These are phyloP conservation scores for Caprella mutica DNA, from an alignment of 2,888 invertebrate genomes.

Conservation along the genomic window DNA sequence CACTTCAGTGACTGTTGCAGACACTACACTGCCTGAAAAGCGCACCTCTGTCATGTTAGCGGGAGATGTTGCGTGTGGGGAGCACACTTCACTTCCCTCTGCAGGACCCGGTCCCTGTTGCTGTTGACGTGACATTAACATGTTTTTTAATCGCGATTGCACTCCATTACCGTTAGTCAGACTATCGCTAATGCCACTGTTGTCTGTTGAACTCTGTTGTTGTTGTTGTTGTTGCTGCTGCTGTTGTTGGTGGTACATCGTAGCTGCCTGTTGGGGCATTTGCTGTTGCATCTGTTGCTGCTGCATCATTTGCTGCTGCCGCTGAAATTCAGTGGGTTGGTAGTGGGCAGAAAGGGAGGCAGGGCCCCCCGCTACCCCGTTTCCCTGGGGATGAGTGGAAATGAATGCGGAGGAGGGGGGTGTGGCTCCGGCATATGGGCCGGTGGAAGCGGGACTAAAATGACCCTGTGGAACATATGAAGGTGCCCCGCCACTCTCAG, in stretches of 20 bases:
- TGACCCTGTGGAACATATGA: constrained; percentile 31
- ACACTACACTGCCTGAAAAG: constrained; percentile 31
- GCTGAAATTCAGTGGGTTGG: constrained; percentile 32
- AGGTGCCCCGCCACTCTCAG: constrained; percentile 19
- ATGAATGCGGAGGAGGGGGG: constrained; percentile 29
- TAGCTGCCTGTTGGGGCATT: constrained; percentile 22
- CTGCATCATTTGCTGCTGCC: constrained; percentile 23
- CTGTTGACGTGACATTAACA: constrained; percentile 33
- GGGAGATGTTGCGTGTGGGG: constrained; percentile 18
- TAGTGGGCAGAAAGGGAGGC: constrained; percentile 28
- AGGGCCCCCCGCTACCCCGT: constrained; percentile 33
- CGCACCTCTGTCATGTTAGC: constrained; percentile 27
- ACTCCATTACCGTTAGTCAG: constrained; percentile 12
- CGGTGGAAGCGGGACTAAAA: constrained; percentile 30
- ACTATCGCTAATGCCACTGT: constrained; percentile 8
- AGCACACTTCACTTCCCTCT: constrained; percentile 5
- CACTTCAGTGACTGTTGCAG: constrained; percentile 23
- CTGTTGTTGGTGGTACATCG: constrained; percentile 21
- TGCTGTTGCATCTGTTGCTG: constrained; percentile 27
- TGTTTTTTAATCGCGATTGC: constrained; percentile 30
- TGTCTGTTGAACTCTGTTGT: constrained; percentile 12
- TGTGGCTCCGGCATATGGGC: constrained; percentile 26
- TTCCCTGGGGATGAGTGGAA: constrained; percentile 28
- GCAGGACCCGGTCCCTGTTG: constrained; percentile 11
- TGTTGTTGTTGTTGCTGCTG: constrained; percentile 24